Evolutionary conservation across 2,113 vertebrate genomes (phyloP).

Genomic region (Leucoraja erinaceus): DNA sequence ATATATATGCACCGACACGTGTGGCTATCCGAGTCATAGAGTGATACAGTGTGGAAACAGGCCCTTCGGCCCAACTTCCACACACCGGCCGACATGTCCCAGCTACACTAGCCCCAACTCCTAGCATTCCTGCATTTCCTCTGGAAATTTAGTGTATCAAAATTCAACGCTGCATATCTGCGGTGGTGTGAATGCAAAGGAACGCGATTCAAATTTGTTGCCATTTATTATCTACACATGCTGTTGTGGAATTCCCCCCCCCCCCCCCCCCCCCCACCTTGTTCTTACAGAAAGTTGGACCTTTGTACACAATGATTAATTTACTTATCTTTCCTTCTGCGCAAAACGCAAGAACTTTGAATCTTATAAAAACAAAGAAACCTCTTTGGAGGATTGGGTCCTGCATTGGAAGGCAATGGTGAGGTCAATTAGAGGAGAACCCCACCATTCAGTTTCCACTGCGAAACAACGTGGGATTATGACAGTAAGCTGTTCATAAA

Average conservation of each 20-base stretch:
- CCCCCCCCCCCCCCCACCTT: not conserved
- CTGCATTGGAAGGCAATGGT: too few relatives aligned
- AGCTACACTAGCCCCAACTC: too few relatives aligned
- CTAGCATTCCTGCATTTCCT: not conserved
- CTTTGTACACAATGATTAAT: not conserved
- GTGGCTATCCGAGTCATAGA: too few relatives aligned
- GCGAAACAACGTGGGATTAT: not conserved
- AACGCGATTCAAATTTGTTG: not conserved
- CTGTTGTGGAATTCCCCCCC: not conserved
- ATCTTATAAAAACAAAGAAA: not conserved
- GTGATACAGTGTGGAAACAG: too few relatives aligned
- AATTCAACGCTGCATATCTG: not conserved
- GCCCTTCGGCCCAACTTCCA: too few relatives aligned
- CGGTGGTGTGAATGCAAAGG: not conserved
- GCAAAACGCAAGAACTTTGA: not conserved
- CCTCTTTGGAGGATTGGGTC: not conserved
- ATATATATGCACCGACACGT: too few relatives aligned
- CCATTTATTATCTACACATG: not conserved
- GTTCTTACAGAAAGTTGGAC: not conserved
- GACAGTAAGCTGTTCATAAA: not conserved
- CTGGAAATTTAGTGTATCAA: too few relatives aligned
- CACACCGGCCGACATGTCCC: too few relatives aligned
- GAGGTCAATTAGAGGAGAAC: too few relatives aligned
- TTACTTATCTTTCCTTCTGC: not conserved
- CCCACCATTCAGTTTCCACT: not conserved